Conservation (phyloP, 1,140 invertebrate species). For the Drosophila orosa region DNA sequence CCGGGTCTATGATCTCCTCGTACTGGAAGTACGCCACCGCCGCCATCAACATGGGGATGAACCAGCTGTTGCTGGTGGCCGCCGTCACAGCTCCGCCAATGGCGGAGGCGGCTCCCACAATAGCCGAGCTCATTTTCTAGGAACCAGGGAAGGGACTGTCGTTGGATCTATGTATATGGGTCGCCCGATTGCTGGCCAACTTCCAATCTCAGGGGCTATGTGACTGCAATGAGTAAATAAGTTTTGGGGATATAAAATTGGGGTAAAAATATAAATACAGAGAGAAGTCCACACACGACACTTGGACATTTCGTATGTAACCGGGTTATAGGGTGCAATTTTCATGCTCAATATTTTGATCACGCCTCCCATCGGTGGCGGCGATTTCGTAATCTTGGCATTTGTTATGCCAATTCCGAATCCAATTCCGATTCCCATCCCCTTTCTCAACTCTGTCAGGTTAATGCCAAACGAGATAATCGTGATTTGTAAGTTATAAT, state of each 20-base stretch:
- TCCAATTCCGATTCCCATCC: slow-evolving; percentile 11
- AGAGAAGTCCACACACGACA: not conserved
- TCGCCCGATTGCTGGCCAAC: slow-evolving; percentile 7
- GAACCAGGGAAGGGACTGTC: slow-evolving; percentile 2
- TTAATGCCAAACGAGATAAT: slow-evolving; percentile 10
- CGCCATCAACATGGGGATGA: slow-evolving; percentile 91
- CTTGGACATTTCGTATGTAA: slow-evolving; percentile 49
- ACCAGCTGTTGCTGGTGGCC: slow-evolving; percentile 87
- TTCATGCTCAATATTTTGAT: slow-evolving; percentile 62
- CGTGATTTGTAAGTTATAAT: slow-evolving; percentile 14
- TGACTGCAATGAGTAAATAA: slow-evolving; percentile 60
- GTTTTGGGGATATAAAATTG: not conserved
- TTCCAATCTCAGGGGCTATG: slow-evolving; percentile 24
- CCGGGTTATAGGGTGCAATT: slow-evolving; percentile 58
- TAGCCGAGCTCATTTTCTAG: slow-evolving; percentile 82
- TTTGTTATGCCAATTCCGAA: slow-evolving; percentile 52
- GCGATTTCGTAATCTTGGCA: slow-evolving; percentile 60
- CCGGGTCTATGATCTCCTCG: slow-evolving; percentile 90
- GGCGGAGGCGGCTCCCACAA: slow-evolving; percentile 86
- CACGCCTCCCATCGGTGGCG: slow-evolving; percentile 35
- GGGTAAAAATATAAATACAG: not conserved
- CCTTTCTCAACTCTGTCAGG: not conserved
- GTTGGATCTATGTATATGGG: slow-evolving; percentile 15
- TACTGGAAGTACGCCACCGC: slow-evolving; percentile 93
- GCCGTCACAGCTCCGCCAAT: slow-evolving; percentile 86